Evolutionary conservation across 2,888 invertebrate genomes (phyloP), one percentile per base, ranked within the genome.

Genomic region (Synergus japonicus): DNA sequence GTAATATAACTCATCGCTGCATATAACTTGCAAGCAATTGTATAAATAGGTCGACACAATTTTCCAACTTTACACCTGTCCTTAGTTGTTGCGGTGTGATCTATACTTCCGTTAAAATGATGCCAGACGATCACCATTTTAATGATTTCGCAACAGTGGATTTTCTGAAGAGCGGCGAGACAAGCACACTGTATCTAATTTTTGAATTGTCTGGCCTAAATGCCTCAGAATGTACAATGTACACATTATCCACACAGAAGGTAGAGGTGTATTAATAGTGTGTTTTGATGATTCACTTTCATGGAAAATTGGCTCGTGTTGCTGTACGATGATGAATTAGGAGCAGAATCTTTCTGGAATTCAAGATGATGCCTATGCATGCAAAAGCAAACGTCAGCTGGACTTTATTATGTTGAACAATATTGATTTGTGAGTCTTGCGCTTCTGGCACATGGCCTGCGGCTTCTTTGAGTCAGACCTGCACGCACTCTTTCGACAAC

Each of bases 41-140:
- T 73, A 73, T 73, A 58, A 73, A 73, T 73, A 73, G 73, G 54
- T n/a, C 73, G 54, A 73, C 73, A 73, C 37, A 58, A 73, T 73
- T 73, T 73, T 54, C 73, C 37, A 54, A 37, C 41, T 73, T 73
- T 54, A 54, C 73, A 73, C 73, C 73, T 73, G 41, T 54, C 54
- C 18, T 15, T 54, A 41, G n/a, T 73, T 73, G 54, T 73, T 73
- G 54, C 73, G 1, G 73, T 54, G 15, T 41, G 54, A 46, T 44
- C 18, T 54, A 41, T 54, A 54, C 54, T 73, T 54, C 54, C 73
- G 12, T 73, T 58, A 41, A 73, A 73, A 73, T 73, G 54, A 37
- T 73, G 73, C 54, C 54, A 73, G 12, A 54, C 73, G 41, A 41
- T 73, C 18, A 73, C 46, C 49, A 73, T 73, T 54, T 41, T 12